Evolutionary conservation across 1,140 invertebrate species (phyloP).

Genomic region (Macrobrachium nipponense): DNA sequence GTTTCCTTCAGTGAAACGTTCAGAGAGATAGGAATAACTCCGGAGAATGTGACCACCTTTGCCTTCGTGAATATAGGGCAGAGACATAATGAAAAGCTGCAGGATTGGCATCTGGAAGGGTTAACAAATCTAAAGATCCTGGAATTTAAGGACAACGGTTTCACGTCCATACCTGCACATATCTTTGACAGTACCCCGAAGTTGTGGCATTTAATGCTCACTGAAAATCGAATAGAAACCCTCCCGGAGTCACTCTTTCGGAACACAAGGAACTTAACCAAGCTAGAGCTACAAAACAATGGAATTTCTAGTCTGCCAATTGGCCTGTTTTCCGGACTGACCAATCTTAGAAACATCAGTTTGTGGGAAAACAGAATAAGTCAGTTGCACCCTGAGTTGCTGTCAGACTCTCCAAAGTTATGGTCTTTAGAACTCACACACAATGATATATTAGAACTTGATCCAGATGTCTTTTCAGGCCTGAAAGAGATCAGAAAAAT

Average conservation of each 20-base stretch:
- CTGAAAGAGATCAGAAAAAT: slow-evolving; percentile 20
- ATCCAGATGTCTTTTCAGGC: slow-evolving; percentile 16
- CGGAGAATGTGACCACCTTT: slow-evolving; percentile 12
- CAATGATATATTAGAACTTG: slow-evolving; percentile 21
- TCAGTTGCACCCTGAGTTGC: slow-evolving; percentile 39
- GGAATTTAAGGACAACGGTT: slow-evolving; percentile 70
- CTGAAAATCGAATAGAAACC: slow-evolving; percentile 73
- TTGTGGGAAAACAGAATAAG: slow-evolving; percentile 41
- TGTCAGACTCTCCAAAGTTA: slow-evolving; percentile 31
- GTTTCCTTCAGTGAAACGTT: slow-evolving; percentile 34
- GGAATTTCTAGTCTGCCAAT: slow-evolving; percentile 74
- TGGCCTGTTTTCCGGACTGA: slow-evolving; percentile 73
- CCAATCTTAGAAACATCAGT: slow-evolving; percentile 68
- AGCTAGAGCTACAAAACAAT: slow-evolving; percentile 74
- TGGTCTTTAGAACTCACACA: slow-evolving; percentile 67
- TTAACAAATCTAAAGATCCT: slow-evolving; percentile 71
- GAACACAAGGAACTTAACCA: slow-evolving; percentile 72
- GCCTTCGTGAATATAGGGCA: neutral
- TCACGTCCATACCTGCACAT: slow-evolving; percentile 72
- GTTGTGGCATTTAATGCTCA: slow-evolving; percentile 75
- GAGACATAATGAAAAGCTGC: slow-evolving; percentile 67
- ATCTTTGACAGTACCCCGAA: slow-evolving; percentile 72
- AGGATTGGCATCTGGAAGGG: slow-evolving; percentile 71
- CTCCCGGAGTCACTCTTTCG: slow-evolving; percentile 74
- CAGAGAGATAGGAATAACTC: slow-evolving; percentile 3